Percentiles rank a stretch among this genome's conserved stretches.
Conservation (phyloP, 2,888 invertebrate species). For the Ophraella communa region DNA sequence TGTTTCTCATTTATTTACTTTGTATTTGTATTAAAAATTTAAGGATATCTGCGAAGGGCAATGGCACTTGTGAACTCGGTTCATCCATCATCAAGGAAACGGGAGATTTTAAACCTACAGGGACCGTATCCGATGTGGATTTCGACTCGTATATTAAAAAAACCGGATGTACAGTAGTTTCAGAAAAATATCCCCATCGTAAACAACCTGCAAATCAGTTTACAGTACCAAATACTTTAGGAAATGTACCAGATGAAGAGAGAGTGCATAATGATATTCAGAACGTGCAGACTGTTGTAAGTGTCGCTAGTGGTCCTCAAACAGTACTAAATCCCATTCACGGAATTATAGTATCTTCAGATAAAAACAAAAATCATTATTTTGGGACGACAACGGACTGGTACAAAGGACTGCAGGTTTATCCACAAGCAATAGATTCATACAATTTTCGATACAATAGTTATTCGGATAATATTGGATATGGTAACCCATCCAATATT, state of each 20-base stretch:
- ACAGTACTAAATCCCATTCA: slow-evolving; percentile 47
- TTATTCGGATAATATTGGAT: background rate
- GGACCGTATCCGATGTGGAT: slow-evolving; percentile 65
- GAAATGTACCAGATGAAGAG: slow-evolving; percentile 16
- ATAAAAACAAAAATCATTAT: background rate
- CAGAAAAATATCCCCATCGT: slow-evolving; percentile 39
- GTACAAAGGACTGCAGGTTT: background rate
- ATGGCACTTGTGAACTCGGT: slow-evolving; percentile 67
- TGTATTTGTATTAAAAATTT: slow-evolving; percentile 34
- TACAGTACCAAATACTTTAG: slow-evolving; percentile 27
- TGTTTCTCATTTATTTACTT: background rate
- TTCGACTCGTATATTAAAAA: slow-evolving; percentile 69
- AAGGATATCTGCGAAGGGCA: slow-evolving; percentile 68
- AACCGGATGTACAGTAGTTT: slow-evolving; percentile 60
- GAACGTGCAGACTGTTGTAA: slow-evolving; percentile 48
- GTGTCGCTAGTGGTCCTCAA: slow-evolving; percentile 48
- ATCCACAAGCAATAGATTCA: background rate
- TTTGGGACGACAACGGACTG: slow-evolving; percentile 1
- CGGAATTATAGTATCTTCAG: slow-evolving; percentile 46
- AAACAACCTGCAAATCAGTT: slow-evolving; percentile 17
- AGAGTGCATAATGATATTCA: slow-evolving; percentile 16
- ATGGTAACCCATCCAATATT: background rate
- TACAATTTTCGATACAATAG: background rate
- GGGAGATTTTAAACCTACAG: slow-evolving; percentile 61
- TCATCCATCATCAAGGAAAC: slow-evolving; percentile 60